A percentile compares a stretch with the other conserved stretches of the same genome.
Evolutionary conservation across 2,888 invertebrate genomes (phyloP).

Genomic region (Eupithecia abbreviata): DNA sequence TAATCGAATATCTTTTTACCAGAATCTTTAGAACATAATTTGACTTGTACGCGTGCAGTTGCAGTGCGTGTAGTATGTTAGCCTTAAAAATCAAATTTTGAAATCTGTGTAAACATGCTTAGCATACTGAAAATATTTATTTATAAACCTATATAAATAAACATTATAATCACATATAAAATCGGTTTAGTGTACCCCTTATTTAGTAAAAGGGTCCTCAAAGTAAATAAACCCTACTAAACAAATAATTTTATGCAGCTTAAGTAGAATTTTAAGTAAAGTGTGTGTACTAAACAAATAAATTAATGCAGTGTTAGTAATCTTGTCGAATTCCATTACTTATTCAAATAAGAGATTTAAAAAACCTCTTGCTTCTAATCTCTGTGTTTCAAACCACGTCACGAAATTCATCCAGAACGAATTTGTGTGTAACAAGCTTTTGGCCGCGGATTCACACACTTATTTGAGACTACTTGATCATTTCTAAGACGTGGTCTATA

Average conservation of each 20-base stretch:
- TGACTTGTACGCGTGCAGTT: too few relatives aligned
- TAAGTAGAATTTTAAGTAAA: slow-evolving; percentile 6
- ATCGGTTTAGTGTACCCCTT: not conserved
- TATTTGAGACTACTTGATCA: too few relatives aligned
- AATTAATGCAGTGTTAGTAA: slow-evolving; percentile 6
- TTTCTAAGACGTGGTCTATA: too few relatives aligned
- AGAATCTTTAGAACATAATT: too few relatives aligned
- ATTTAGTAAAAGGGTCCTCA: not conserved
- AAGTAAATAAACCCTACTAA: not conserved
- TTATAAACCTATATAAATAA: not conserved
- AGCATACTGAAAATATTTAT: not conserved
- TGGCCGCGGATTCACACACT: not conserved
- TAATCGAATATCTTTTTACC: too few relatives aligned
- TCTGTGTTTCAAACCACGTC: slow-evolving; percentile 39
- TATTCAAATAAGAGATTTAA: slow-evolving; percentile 26
- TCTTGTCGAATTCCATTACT: slow-evolving; percentile 7
- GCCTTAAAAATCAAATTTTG: too few relatives aligned
- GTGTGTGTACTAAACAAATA: not conserved
- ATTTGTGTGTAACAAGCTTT: not conserved
- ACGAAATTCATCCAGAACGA: slow-evolving; percentile 16
- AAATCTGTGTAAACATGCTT: too few relatives aligned
- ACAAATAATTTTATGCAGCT: not conserved
- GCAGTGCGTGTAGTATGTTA: too few relatives aligned
- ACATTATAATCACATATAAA: not conserved
- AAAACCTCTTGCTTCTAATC: slow-evolving; percentile 36